A percentile compares a stretch with the other conserved stretches of the same genome.
Conservation (phyloP, 2,888 invertebrate genomes). For the Plemyria rubiginata region DNA sequence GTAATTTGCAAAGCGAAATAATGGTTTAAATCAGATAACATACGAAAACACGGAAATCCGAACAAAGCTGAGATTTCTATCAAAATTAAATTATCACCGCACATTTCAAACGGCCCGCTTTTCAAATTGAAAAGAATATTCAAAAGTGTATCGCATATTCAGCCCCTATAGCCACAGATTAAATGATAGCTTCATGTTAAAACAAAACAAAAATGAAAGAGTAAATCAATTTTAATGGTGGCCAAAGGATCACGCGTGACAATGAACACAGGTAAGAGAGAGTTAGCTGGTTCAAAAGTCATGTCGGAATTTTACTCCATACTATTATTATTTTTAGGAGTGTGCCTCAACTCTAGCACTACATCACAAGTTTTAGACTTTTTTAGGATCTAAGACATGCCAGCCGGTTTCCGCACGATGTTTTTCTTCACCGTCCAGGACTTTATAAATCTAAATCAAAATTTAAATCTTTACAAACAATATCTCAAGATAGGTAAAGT, state of each 20-base stretch:
- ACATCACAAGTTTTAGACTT: no score
- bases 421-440: no score
- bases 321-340: not conserved
- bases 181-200: constrained; percentile 10
- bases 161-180: constrained; percentile 12
- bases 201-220: constrained; percentile 37
- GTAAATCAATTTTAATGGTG: constrained; percentile 41
- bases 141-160: constrained; percentile 18
- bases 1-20: not conserved
- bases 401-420: no score
- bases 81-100: constrained; percentile 1
- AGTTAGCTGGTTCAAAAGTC: constrained; percentile 1
- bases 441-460: no score
- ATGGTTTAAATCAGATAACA: not conserved
- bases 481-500: no score
- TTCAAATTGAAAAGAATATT: constrained; percentile 16
- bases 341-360: no score
- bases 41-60: not conserved
- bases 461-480: no score
- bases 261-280: constrained; percentile 4
- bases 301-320: no score
- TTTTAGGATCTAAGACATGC: no score
- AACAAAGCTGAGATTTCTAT: not conserved
- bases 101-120: not conserved
- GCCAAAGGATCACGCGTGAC: constrained; percentile 30